Base-by-base conservation (phyloP, 2,888 invertebrate genomes). In the Tenodera sinensis region DNA sequence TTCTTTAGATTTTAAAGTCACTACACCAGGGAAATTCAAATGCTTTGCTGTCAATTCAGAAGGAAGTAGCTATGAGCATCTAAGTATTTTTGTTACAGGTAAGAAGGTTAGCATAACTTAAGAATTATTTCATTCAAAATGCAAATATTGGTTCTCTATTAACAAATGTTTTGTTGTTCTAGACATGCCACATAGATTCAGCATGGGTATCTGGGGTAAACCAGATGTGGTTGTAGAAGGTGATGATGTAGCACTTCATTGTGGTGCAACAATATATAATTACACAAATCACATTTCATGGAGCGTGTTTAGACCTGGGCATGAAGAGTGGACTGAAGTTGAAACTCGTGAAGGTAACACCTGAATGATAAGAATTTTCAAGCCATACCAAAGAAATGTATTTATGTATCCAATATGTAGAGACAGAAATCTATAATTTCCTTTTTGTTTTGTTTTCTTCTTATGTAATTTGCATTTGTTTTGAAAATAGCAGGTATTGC, bases 251-350 rank as follows among this genome's bases (percentile, higher is more conserved):
- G 93, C 92, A 27, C 91, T 96, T 9, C 94, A 93, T 8, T 96
- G 96, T 92, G 95, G 94, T 3, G 95, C 95, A 0, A 94, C 95
- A 0, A 93, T 94, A 28, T 94, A 94, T 90, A 94, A 94, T 90
- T 95, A 94, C 91, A 93, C 94, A 0, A 92, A 93, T 8, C 28
- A 54, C 42, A 54, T 89, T 85, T 14, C 9, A 34, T 89, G 85
- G 89, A 71, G 6, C 20, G 14, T 71, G 54, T 71, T 71, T 3
- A 71, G 54, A 47, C 14, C n/a, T 20, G 54, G 54, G 20, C 54
- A 25, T 20, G 54, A 71, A 71, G 20, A 71, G 8, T 71, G 54
- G 54, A 71, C 8, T 71, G 25, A 15, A 71, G 25, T 71, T 71
- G 54, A 71, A 71, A 25, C 54, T 20, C 20, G 20, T 71, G 54